phyloP scores from a whole-genome alignment of 53 echinoderm and acorn worm genomes.

The Zoroaster sp. region DNA sequence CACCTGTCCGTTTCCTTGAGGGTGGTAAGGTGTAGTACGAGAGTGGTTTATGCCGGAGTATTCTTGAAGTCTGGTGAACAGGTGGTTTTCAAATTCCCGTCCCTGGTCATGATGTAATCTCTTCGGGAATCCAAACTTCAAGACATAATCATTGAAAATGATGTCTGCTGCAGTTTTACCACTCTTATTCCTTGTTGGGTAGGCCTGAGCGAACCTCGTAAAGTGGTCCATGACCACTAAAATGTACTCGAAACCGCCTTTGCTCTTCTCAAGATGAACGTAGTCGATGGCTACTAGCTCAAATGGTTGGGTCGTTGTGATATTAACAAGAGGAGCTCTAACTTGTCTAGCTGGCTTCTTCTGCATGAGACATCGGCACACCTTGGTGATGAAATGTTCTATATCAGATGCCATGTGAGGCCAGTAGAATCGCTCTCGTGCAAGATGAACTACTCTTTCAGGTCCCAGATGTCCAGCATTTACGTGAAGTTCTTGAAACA shows the following conservation, averaged over 20 bases:
- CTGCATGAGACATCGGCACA: background rate
- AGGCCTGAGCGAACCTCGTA: constrained; percentile 11
- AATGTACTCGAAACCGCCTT: constrained; percentile 23
- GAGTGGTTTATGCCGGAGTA: constrained; percentile 35
- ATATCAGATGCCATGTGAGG: constrained; percentile 12
- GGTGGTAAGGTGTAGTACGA: constrained; percentile 72
- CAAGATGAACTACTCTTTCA: background rate
- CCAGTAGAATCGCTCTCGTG: constrained; percentile 51
- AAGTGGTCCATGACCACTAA: constrained; percentile 25
- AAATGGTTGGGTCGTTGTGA: constrained; percentile 18
- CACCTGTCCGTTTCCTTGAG: constrained; percentile 73
- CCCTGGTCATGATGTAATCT: constrained; percentile 32
- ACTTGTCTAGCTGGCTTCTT: background rate
- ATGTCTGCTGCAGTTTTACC: constrained; percentile 38
- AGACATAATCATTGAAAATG: constrained; percentile 22
- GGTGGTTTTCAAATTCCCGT: constrained; percentile 63
- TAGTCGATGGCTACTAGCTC: background rate
- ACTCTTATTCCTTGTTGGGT: constrained; percentile 23
- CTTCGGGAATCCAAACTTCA: constrained; percentile 7
- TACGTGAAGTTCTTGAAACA: constrained; percentile 9
- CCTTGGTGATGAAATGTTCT: background rate
- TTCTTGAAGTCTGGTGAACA: constrained; percentile 51
- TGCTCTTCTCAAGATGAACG: background rate
- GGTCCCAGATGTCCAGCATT: constrained; percentile 49
- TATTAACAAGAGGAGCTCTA: background rate